Conservation (phyloP, 2,113 vertebrate genomes). For the Cephalopholis sonnerati region DNA sequence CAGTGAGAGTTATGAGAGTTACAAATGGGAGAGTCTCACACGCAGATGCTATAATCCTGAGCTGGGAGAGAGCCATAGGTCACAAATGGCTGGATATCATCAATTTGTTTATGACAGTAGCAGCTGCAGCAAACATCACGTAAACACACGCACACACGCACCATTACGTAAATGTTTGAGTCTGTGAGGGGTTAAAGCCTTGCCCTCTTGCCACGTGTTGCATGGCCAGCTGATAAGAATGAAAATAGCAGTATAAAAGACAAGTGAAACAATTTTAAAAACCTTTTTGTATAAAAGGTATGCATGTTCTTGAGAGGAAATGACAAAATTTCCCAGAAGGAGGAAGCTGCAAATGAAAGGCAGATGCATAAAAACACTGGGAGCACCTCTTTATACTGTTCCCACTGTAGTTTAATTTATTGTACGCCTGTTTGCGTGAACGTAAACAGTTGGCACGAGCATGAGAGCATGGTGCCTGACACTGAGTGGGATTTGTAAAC, state of each 20-base stretch:
- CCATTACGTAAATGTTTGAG: not conserved
- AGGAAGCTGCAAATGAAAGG: slow-evolving; percentile 20
- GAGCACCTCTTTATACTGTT: not conserved
- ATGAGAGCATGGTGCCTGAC: slow-evolving; percentile 6
- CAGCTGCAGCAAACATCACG: slow-evolving; percentile 24
- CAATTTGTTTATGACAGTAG: slow-evolving; percentile 49
- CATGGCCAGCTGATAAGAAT: slow-evolving; percentile 17
- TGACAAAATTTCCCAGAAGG: not conserved
- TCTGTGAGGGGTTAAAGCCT: slow-evolving; percentile 11
- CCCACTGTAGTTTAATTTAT: slow-evolving; percentile 7
- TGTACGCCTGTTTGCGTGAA: not conserved
- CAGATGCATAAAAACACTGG: not conserved
- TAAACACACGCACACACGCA: not conserved
- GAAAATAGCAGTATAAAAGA: slow-evolving; percentile 29
- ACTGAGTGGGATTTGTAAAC: slow-evolving; percentile 34
- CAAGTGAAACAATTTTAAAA: not conserved
- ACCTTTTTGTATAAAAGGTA: not conserved
- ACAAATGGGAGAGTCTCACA: slow-evolving; percentile 27
- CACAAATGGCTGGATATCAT: slow-evolving; percentile 14
- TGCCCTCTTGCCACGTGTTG: not conserved
- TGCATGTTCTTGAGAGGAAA: not conserved
- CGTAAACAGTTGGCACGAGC: slow-evolving; percentile 21
- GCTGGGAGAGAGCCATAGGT: slow-evolving; percentile 22
- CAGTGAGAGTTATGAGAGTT: slow-evolving; percentile 34
- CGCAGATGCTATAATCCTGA: slow-evolving; percentile 36